Conservation (phyloP, 2,888 invertebrate species). For the Thera britannica region DNA sequence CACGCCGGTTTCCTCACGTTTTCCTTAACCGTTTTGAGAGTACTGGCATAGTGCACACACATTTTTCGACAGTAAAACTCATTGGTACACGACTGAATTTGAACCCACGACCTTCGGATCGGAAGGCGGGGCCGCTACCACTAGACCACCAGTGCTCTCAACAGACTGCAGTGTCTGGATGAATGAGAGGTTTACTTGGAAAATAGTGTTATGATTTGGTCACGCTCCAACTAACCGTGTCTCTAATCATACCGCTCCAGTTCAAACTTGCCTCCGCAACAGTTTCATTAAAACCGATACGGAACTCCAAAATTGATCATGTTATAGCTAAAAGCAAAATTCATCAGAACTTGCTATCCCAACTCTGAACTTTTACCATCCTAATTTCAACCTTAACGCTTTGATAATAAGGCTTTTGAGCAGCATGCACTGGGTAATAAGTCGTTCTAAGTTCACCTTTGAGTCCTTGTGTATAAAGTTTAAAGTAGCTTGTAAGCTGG, state of each 20-base stretch:
- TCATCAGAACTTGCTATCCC: constrained; percentile 31
- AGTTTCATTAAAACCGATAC: constrained; percentile 34
- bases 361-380: not conserved
- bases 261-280: constrained; percentile 20
- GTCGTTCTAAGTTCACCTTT: constrained; percentile 6
- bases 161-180: too few relatives aligned
- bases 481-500: constrained; percentile 15
- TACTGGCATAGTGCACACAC: too few relatives aligned
- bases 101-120: too few relatives aligned
- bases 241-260: constrained; percentile 8
- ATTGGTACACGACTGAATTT: too few relatives aligned
- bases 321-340: constrained; percentile 32
- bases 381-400: constrained; percentile 1
- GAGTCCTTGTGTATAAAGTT: not conserved
- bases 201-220: not conserved
- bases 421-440: constrained; percentile 15
- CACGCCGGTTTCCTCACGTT: too few relatives aligned
- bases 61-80: too few relatives aligned
- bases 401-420: constrained; percentile 8
- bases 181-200: not conserved
- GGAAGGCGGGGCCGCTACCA: too few relatives aligned
- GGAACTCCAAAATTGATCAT: constrained; percentile 34
- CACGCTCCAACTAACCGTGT: not conserved
- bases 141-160: too few relatives aligned
- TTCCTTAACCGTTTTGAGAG: too few relatives aligned